A percentile compares a stretch with the other conserved stretches of the same genome.
These are phyloP conservation scores for Mareca strepera DNA, from an alignment of 2,797 vertebrate species.

Conservation along the genomic window DNA sequence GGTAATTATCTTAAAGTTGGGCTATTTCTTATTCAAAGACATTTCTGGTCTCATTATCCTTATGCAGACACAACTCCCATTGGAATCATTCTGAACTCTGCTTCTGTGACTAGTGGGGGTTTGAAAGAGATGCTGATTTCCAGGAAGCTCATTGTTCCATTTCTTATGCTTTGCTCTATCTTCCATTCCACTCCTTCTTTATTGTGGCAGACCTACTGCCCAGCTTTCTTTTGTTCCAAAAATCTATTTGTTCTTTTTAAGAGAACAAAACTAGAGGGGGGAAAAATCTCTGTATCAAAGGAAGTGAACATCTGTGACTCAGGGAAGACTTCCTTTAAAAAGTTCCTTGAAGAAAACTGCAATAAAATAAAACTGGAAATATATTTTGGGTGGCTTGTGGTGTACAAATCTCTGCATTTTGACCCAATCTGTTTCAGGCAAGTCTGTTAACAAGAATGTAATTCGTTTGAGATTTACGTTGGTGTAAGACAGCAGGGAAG, in stretches of 20 bases:
- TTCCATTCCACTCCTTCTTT: neutral
- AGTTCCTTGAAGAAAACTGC: neutral
- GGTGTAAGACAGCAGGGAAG: neutral
- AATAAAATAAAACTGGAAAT: conserved; percentile 42
- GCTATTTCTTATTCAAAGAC: neutral
- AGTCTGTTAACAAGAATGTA: neutral
- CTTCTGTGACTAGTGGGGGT: neutral
- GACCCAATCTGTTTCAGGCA: conserved; percentile 4
- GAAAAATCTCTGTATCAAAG: conserved; percentile 28
- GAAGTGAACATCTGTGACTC: conserved; percentile 16
- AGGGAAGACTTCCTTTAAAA: neutral
- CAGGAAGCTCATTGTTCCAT: neutral
- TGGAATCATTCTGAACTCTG: neutral
- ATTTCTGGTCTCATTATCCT: neutral
- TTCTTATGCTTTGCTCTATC: neutral
- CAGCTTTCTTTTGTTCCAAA: conserved; percentile 29
- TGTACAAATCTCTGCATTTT: conserved; percentile 1
- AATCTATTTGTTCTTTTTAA: neutral
- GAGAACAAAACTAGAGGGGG: neutral
- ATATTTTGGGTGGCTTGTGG: neutral
- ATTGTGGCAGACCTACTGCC: neutral
- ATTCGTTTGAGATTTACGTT: neutral
- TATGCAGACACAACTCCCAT: neutral
- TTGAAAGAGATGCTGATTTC: neutral
- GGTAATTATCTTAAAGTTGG: neutral